A percentile compares a stretch with the other conserved stretches of the same genome.
phyloP scores from a whole-genome alignment of 2,888 invertebrate genomes.

The Elaeidobius kamerunicus region DNA sequence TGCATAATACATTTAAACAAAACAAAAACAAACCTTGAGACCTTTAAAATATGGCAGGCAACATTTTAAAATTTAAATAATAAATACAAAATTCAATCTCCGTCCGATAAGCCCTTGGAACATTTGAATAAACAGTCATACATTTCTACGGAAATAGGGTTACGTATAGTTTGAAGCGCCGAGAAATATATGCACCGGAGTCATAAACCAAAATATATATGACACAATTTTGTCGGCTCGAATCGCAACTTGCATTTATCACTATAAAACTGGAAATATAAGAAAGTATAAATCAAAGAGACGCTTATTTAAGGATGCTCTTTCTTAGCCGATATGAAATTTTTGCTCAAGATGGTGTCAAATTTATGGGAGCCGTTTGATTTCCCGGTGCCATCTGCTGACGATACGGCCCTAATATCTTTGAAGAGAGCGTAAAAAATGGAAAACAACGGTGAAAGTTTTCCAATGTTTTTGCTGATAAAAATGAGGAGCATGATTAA shows the following conservation, averaged over 20 bases:
- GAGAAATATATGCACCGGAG: constrained; percentile 17
- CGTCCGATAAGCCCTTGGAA: too few species aligned
- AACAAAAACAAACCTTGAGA: too few species aligned
- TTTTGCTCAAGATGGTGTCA: constrained; percentile 45
- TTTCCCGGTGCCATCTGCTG: constrained; percentile 41
- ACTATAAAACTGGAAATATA: constrained; percentile 31
- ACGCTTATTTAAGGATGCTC: constrained; percentile 39
- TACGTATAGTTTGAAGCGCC: neutral
- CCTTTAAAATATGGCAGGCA: neutral
- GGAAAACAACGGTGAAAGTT: constrained; percentile 21
- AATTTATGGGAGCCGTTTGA: constrained; percentile 45
- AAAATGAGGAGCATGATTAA: too few species aligned
- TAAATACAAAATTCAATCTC: neutral
- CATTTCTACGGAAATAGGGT: neutral
- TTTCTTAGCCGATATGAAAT: constrained; percentile 46
- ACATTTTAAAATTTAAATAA: too few species aligned
- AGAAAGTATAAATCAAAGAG: constrained; percentile 39
- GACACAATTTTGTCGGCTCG: constrained; percentile 22
- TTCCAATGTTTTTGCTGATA: constrained; percentile 7
- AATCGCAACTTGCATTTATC: constrained; percentile 31
- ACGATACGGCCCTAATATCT: constrained; percentile 27
- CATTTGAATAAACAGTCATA: too few species aligned
- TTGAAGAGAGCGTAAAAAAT: constrained; percentile 16
- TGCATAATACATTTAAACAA: too few species aligned
- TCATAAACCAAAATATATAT: constrained; percentile 20